Percentiles rank a stretch among this genome's conserved stretches.
These are phyloP conservation scores for Caerostris darwini DNA, from an alignment of 1,140 invertebrate species.

Conservation along the genomic window DNA sequence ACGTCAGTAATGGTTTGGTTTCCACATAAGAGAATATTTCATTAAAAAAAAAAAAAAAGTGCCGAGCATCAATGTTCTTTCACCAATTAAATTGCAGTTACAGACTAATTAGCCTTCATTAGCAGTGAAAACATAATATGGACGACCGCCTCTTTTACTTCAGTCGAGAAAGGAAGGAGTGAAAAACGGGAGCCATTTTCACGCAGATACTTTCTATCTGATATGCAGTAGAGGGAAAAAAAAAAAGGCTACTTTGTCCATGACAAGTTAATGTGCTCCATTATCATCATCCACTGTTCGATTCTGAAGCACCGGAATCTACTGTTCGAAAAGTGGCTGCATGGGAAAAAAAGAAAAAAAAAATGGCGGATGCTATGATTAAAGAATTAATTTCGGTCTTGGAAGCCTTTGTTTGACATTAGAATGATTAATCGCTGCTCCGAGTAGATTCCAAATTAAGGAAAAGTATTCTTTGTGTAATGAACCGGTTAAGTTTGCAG, in stretches of 20 bases:
- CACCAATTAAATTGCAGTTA: conserved; percentile 37
- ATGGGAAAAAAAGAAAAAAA: background rate
- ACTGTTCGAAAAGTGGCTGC: background rate
- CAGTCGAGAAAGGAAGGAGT: background rate
- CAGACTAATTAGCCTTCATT: conserved; percentile 40
- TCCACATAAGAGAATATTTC: too few relatives aligned
- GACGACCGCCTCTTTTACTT: background rate
- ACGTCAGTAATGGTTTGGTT: too few relatives aligned
- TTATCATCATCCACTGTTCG: conserved; percentile 1
- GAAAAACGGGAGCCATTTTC: background rate
- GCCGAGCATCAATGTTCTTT: background rate
- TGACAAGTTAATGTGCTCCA: conserved; percentile 27
- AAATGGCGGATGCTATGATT: background rate
- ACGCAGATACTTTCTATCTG: background rate
- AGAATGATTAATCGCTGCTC: conserved; percentile 8
- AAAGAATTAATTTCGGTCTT: conserved; percentile 36
- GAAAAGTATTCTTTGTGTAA: background rate
- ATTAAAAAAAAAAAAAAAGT: background rate
- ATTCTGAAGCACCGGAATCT: background rate
- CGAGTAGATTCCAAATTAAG: background rate
- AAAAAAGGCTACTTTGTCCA: background rate
- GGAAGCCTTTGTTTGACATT: conserved; percentile 31
- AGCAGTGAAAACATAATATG: conserved; percentile 42
- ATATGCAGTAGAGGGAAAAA: background rate
- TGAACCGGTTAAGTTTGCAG: background rate